phyloP scores from a whole-genome alignment of 1,140 invertebrate genomes.

The Ceratina calcarata region DNA sequence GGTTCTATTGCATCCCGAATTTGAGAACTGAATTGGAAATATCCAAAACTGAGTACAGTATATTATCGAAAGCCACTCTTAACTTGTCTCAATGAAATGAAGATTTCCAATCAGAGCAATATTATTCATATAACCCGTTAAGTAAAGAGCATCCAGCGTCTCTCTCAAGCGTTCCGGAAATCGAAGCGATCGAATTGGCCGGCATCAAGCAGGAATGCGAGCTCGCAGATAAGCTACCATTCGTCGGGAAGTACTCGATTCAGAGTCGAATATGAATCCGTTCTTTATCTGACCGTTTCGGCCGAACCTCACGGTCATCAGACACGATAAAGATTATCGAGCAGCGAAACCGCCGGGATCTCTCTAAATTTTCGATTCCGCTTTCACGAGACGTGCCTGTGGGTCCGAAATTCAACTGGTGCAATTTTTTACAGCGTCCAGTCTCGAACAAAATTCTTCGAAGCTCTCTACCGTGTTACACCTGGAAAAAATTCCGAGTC shows the following conservation, averaged over 20 bases:
- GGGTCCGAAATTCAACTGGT: conserved; percentile 18
- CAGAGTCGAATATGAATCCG: not conserved
- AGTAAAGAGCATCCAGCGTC: not conserved
- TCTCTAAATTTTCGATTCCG: conserved; percentile 30
- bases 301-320: not conserved
- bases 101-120: not conserved
- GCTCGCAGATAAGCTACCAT: not conserved
- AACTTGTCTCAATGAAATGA: not conserved
- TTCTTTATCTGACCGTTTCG: not conserved
- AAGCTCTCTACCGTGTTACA: conserved; percentile 50
- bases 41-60: no score
- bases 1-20: no score
- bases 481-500: conserved; percentile 30
- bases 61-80: not conserved
- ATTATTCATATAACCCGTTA: not conserved
- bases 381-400: conserved; percentile 25
- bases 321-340: conserved; percentile 9
- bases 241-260: not conserved
- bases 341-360: not conserved
- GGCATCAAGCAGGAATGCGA: not conserved
- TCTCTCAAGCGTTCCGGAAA: not conserved
- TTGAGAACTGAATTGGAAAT: no score
- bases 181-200: not conserved
- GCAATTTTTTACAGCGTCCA: conserved; percentile 31
- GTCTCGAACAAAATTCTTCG: conserved; percentile 20